Base-by-base conservation (phyloP, 2,888 invertebrate genomes). In the Polymixis lichenea region DNA sequence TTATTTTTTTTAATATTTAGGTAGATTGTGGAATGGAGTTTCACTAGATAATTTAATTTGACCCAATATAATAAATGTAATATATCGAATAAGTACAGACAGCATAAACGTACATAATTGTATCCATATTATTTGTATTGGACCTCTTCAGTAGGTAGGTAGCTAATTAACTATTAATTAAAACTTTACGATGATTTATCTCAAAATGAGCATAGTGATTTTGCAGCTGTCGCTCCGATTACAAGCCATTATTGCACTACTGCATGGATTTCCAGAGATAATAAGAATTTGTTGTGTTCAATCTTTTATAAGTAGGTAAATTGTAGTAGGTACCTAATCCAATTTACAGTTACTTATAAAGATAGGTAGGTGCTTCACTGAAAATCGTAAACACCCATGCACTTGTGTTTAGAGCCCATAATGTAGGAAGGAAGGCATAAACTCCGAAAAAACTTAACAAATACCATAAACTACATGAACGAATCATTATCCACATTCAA, bases 361-460 rank as follows among this genome's bases (percentile, higher is more conserved):
- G 25, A 6, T 25, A 64, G 49, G 6, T 65, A 49, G 1, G 11
- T 46, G 43, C 43, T 43, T 43, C 11, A 43, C 9, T 43, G 9
- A 43, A 43, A 6, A 43, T 43, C 43, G 43, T 46, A 6, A 46
- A 46, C 43, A 46, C 11, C 13, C 25, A 69, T 46, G 46, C 74
- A 46, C 60, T 60, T 60, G 58, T 61, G 43, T 9, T 19, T 43
- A 43, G 11, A 67, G n/a, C 17, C 11, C 22, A 46, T 58, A 43
- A 43, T 51, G 13, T 53, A 55, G 49, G 60, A 70, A 71, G 3
- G 28, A 70, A 71, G 3, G 28, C 38, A 51, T 80, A 51, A 72
- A 62, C 49, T 71, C 38, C 28, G 55, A 38, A 49, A 78, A 72
- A 80, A 62, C 38, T 51, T 61, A 80, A 71, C 49, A 71, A 61